These are phyloP conservation scores for Tricholaema leucomelas DNA, from an alignment of 2,113 vertebrate genomes.

Conservation along the genomic window DNA sequence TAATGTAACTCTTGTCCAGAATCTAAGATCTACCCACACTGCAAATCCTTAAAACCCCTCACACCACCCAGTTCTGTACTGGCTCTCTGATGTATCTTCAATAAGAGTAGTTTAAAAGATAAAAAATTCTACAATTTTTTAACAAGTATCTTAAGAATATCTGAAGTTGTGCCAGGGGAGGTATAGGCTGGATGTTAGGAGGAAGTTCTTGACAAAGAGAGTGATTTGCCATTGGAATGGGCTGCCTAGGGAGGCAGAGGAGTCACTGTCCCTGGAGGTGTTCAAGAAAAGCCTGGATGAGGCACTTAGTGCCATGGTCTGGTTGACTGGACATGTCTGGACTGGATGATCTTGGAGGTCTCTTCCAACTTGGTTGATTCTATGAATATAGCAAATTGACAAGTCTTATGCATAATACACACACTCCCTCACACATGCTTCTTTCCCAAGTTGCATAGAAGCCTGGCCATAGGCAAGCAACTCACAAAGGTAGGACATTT, in stretches of 20 bases:
- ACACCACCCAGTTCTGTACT: not conserved
- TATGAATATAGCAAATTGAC: not conserved
- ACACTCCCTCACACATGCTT: not conserved
- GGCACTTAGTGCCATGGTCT: no score
- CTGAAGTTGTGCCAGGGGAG: no score
- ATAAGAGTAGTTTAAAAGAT: not conserved
- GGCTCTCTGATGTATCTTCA: not conserved
- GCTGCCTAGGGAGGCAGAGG: no score
- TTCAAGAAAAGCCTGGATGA: no score
- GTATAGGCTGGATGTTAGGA: no score
- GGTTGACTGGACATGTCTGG: no score
- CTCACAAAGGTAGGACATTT: not conserved
- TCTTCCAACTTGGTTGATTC: no score
- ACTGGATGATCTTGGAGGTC: no score
- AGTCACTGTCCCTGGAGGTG: no score
- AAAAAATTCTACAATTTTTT: not conserved
- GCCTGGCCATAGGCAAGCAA: not conserved
- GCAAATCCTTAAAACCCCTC: not conserved
- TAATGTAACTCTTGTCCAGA: not conserved
- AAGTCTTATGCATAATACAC: not conserved
- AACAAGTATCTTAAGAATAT: not conserved
- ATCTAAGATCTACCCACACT: not conserved
- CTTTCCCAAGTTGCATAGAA: not conserved
- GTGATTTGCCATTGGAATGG: no score
- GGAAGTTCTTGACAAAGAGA: no score